Evolutionary conservation across 2,888 invertebrate genomes (phyloP), one percentile per base, ranked within the genome.

Genomic region (Ennomos quercinarius): DNA sequence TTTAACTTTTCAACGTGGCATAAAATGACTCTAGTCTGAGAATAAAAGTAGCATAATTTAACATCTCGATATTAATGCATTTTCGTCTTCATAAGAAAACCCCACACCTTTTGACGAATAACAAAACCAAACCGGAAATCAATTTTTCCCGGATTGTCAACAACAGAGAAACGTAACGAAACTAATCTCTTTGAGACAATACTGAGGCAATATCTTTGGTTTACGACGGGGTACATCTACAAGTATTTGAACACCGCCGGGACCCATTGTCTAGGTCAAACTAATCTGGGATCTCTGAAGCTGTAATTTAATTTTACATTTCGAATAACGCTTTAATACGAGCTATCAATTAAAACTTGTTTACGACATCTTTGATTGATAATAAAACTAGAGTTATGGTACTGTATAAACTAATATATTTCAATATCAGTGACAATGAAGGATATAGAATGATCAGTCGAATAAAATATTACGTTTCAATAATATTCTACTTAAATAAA

Each of bases 151-250:
- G 74, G 60, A 71, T 64, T 72, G 63, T 61, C 81, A 61, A 73
- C 78, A 67, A 81, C 87, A 80, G 70, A 74, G 75, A 78, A 81
- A 76, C 76, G 78, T 78, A 81, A 83, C 85, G 83, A 83, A 88
- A 89, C 86, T 89, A 88, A 91, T 90, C 84, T 88, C 85, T 86
- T 81, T 79, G 87, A 88, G 83, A 91, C 90, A 91, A 91, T 91
- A 84, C 86, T 78, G 74, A 66, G 76, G 82, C 84, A 86, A 86
- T 89, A 90, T 87, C 88, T 87, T 80, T 84, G 84, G 86, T 91
- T 91, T 89, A 90, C 87, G 91, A 86, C 84, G 77, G 77, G 80
- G 83, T 84, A 81, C 79, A 86, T 83, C 82, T 82, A 84, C 87
- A 90, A 90, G 89, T 90, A 90, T 91, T 89, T 87, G 85, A 90